Evolutionary conservation across 2,797 vertebrate species (phyloP).

Genomic region (Rhynchonycteris naso): DNA sequence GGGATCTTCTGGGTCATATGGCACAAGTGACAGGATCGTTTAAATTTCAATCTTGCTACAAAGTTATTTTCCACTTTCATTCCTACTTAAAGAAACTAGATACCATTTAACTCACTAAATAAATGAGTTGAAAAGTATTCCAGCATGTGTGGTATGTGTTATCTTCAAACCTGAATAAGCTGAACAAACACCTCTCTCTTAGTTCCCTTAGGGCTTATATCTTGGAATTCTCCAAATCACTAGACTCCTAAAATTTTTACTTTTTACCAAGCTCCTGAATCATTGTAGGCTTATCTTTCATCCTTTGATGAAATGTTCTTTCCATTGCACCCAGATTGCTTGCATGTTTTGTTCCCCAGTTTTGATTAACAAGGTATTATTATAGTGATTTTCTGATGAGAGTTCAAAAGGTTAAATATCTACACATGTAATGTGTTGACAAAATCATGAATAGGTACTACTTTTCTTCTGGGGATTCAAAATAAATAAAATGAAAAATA

Average conservation of each 20-base stretch:
- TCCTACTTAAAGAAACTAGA: not conserved
- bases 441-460: not conserved
- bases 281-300: not conserved
- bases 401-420: not conserved
- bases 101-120: not conserved
- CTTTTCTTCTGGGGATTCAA: not conserved
- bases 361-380: not conserved
- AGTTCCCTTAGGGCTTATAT: not conserved
- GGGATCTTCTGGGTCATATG: not conserved
- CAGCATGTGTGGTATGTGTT: not conserved
- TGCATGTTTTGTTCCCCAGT: not conserved
- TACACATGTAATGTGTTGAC: not conserved
- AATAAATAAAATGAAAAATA: not conserved
- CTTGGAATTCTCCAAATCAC: not conserved
- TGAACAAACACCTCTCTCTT: not conserved
- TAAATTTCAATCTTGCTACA: not conserved
- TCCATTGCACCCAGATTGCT: not conserved
- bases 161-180: not conserved
- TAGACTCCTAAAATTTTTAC: not conserved
- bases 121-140: not conserved
- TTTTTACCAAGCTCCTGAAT: not conserved
- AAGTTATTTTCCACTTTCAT: not conserved
- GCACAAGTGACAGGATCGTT: not conserved
- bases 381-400: not conserved
- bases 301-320: not conserved